Conservation (phyloP, 1,140 invertebrate species). For the Acromyrmex charruanus region DNA sequence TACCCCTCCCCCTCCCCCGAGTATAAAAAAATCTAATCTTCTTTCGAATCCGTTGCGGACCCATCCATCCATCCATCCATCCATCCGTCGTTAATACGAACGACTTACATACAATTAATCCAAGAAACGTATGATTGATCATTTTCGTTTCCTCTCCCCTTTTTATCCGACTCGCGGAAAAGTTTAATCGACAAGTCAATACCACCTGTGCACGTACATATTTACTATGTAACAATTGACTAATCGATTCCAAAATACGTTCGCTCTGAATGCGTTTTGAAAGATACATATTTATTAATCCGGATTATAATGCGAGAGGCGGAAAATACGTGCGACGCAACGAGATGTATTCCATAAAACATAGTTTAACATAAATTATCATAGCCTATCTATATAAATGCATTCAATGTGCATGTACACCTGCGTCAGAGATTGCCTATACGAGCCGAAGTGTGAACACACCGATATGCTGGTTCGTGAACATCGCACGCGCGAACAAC, state of each 20-base stretch:
- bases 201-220: not conserved
- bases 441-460: conserved; percentile 62
- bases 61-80: not conserved
- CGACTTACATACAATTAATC: not conserved
- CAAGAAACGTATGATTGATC: not conserved
- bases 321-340: conserved; percentile 77
- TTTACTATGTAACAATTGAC: conserved; percentile 12
- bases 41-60: not conserved
- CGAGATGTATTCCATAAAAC: conserved; percentile 80
- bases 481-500: conserved; percentile 52
- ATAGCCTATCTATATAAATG: conserved; percentile 86
- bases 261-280: not conserved
- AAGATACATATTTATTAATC: not conserved
- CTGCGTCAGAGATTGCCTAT: conserved; percentile 50
- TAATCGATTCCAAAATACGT: conserved; percentile 29
- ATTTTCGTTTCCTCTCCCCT: not conserved
- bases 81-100: not conserved
- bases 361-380: conserved; percentile 85
- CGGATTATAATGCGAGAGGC: conserved; percentile 30
- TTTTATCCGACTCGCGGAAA: not conserved
- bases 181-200: not conserved
- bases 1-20: not conserved
- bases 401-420: conserved; percentile 59
- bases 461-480: conserved; percentile 57
- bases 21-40: conserved; percentile 7